Conservation (phyloP, 1,140 invertebrate species). For the Philopotamus ludificatus region DNA sequence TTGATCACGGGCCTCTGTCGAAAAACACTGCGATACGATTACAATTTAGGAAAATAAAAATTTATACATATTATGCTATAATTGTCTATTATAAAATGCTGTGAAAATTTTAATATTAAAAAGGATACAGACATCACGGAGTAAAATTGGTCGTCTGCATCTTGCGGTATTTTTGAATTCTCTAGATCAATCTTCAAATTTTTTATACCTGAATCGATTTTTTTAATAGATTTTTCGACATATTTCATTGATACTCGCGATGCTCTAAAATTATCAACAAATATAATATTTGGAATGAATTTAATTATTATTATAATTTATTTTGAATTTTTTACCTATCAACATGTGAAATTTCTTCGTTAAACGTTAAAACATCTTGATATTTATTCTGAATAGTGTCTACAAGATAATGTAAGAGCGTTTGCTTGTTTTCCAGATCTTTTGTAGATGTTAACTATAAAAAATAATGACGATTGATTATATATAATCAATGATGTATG, state of each 20-base stretch:
- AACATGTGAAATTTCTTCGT: constrained; percentile 85
- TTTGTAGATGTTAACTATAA: constrained; percentile 88
- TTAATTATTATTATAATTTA: neutral
- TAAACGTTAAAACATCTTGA: constrained; percentile 79
- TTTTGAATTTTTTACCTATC: constrained; percentile 56
- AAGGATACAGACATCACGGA: constrained; percentile 78
- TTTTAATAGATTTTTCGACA: constrained; percentile 78
- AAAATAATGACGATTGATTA: constrained; percentile 33
- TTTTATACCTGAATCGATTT: constrained; percentile 84
- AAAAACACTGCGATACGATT: constrained; percentile 61
- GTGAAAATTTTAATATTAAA: constrained; percentile 25
- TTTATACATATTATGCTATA: no score
- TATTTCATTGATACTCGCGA: constrained; percentile 83
- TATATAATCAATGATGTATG: neutral
- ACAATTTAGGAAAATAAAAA: constrained; percentile 26
- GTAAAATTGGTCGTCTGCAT: constrained; percentile 77
- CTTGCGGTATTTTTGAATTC: constrained; percentile 75
- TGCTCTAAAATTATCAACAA: constrained; percentile 56
- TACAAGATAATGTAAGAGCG: constrained; percentile 89
- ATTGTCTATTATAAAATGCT: no score
- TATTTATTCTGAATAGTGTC: constrained; percentile 86
- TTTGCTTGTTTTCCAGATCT: constrained; percentile 89
- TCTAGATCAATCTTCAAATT: constrained; percentile 86
- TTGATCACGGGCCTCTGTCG: constrained; percentile 77
- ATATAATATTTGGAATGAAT: neutral